Percentiles rank a stretch among this genome's conserved stretches.
phyloP scores from a whole-genome alignment of 2,888 invertebrate species.

The Acanthosoma haemorrhoidale region DNA sequence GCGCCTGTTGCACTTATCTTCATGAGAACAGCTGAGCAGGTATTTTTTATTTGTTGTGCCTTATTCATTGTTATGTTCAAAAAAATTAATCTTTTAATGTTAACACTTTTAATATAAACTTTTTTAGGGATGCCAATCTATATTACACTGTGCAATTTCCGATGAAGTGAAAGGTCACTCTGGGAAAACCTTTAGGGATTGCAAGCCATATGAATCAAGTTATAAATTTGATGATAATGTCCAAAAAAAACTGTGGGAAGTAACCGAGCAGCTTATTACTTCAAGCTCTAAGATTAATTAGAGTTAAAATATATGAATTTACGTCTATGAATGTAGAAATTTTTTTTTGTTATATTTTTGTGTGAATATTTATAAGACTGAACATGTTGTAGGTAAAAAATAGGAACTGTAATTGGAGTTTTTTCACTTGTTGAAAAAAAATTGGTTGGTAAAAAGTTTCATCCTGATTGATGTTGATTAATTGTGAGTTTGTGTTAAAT shows the following conservation, averaged over 20 bases:
- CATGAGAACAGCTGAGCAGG: constrained; percentile 68
- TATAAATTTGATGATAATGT: constrained; percentile 57
- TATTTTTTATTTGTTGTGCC: constrained; percentile 43
- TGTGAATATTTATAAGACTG: background rate
- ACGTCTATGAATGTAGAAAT: background rate
- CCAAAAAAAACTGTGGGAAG: constrained; percentile 63
- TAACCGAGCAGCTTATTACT: constrained; percentile 54
- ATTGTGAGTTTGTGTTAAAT: no score
- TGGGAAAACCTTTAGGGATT: constrained; percentile 72
- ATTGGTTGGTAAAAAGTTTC: no score
- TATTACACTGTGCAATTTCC: constrained; percentile 70
- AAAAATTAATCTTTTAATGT: background rate
- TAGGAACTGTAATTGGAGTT: no score
- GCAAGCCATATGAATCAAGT: constrained; percentile 58
- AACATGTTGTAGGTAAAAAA: background rate
- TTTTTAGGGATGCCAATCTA: constrained; percentile 71
- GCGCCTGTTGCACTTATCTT: constrained; percentile 64
- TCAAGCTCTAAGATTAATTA: background rate
- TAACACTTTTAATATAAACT: constrained; percentile 30
- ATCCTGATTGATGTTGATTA: no score
- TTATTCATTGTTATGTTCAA: no score
- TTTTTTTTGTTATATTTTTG: background rate
- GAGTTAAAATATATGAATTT: background rate
- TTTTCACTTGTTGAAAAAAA: no score
- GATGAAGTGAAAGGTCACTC: constrained; percentile 55